Evolutionary conservation across 2,113 vertebrate species (phyloP).

Genomic region (Suricata suricatta): DNA sequence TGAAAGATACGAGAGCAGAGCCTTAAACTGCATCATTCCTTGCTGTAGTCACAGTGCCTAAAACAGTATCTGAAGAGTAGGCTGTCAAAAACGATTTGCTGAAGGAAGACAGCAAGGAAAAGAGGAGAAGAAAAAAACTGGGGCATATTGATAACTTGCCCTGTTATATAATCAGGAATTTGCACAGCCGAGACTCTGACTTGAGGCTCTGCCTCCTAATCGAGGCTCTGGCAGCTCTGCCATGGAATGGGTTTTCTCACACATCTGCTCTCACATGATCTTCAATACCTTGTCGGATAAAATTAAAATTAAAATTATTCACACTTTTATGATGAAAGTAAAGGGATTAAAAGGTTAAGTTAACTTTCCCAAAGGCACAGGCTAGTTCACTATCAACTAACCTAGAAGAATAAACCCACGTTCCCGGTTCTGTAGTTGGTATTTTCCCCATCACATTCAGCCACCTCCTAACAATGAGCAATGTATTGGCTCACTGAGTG

Average conservation of each 20-base stretch:
- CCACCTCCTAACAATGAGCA: neutral
- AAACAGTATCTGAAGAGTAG: neutral
- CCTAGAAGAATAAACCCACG: neutral
- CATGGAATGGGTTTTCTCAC: neutral
- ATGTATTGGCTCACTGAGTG: neutral
- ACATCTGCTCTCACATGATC: neutral
- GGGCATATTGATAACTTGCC: neutral
- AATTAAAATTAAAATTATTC: neutral
- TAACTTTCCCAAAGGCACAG: neutral
- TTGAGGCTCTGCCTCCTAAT: neutral
- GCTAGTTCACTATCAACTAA: neutral
- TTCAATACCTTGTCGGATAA: neutral
- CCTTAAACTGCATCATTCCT: neutral
- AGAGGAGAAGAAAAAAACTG: neutral
- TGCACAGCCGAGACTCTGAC: neutral
- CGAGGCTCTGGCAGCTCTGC: neutral
- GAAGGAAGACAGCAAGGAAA: neutral
- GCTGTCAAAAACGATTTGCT: neutral
- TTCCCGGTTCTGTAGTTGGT: neutral
- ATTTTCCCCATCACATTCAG: neutral
- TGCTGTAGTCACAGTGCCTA: neutral
- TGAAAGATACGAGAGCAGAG: neutral
- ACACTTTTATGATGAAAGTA: neutral
- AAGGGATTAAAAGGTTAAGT: neutral
- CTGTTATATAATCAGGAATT: neutral